Evolutionary conservation across 1,140 invertebrate species (phyloP).

Genomic region (Paralvinella palmiformis): DNA sequence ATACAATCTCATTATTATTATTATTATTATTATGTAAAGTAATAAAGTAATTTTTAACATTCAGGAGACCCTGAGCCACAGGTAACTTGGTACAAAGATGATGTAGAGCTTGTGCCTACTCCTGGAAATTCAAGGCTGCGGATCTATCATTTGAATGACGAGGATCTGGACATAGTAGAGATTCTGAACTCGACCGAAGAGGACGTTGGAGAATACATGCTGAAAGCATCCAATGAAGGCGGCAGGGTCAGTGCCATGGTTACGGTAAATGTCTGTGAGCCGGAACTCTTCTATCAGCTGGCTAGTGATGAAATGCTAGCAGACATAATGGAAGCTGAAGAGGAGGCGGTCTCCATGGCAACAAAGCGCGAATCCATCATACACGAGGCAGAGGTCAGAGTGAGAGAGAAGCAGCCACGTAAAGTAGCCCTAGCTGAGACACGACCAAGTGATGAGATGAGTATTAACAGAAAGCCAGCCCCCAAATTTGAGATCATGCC

Average conservation of each 20-base stretch:
- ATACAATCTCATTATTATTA: too few relatives aligned
- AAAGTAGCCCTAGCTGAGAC: background rate
- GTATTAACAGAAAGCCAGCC: too few relatives aligned
- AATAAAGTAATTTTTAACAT: too few relatives aligned
- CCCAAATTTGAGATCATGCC: too few relatives aligned
- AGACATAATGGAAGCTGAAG: background rate
- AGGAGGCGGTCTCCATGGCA: background rate
- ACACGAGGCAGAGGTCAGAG: background rate
- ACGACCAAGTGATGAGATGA: too few relatives aligned
- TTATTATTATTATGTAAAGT: too few relatives aligned
- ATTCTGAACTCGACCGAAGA: background rate
- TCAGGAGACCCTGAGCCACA: constrained; percentile 37
- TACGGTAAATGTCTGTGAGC: constrained; percentile 26
- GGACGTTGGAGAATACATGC: constrained; percentile 34
- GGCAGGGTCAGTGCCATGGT: constrained; percentile 29
- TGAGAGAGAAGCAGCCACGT: background rate
- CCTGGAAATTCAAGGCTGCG: too few relatives aligned
- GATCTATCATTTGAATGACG: too few relatives aligned
- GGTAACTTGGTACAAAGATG: constrained; percentile 33
- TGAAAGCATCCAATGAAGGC: constrained; percentile 33
- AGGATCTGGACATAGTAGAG: background rate
- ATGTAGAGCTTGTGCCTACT: too few relatives aligned
- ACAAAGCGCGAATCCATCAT: too few relatives aligned
- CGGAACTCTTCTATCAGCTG: too few relatives aligned
- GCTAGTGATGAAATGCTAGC: background rate